A percentile compares a stretch with the other conserved stretches of the same genome.
These are phyloP conservation scores for Amphibalanus amphitrite DNA, from an alignment of 1,140 invertebrate species.

Conservation along the genomic window DNA sequence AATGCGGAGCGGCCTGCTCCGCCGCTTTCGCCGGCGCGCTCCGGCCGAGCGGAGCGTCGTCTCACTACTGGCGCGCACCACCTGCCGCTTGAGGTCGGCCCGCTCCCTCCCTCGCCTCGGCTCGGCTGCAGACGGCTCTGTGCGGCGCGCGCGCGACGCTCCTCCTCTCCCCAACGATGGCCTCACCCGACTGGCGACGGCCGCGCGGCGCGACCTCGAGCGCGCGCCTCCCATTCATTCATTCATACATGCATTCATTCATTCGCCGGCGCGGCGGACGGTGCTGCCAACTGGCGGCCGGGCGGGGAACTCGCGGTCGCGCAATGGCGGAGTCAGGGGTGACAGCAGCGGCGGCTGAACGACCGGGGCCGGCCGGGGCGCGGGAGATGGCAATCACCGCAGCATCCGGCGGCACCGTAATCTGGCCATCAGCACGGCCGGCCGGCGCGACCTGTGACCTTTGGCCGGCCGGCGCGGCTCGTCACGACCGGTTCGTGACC, in stretches of 20 bases:
- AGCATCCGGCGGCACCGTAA: not conserved
- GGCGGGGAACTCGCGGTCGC: not conserved
- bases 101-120: too few species aligned
- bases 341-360: too few species aligned
- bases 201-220: not conserved
- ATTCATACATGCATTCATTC: slow-evolving; percentile 2
- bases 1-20: too few species aligned
- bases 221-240: not conserved
- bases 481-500: too few species aligned
- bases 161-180: not conserved
- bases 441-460: not conserved
- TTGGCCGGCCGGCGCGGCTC: not conserved
- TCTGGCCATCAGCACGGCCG: not conserved
- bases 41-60: too few species aligned
- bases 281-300: not conserved
- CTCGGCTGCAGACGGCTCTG: too few species aligned
- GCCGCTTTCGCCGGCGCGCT: too few species aligned
- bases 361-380: too few species aligned
- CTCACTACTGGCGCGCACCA: too few species aligned
- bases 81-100: too few species aligned
- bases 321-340: too few species aligned
- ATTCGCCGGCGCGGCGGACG: not conserved
- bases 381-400: not conserved
- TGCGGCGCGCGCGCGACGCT: not conserved
- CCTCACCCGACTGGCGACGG: not conserved